phyloP scores from a whole-genome alignment of 1,140 invertebrate genomes.

The Lucilia cuprina region DNA sequence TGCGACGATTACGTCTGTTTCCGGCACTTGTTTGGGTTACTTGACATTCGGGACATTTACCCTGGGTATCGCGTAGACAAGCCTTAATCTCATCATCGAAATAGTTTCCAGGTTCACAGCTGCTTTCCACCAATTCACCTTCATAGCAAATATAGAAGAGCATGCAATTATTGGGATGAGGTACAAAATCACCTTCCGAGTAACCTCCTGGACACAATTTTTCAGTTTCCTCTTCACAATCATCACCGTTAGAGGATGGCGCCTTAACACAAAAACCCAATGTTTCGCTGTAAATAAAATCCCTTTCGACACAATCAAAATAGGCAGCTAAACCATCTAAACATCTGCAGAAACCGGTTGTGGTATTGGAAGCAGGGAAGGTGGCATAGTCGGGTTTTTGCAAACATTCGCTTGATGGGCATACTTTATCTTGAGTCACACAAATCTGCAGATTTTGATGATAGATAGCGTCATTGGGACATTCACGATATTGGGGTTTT shows the following conservation, averaged over 20 bases:
- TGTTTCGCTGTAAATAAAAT: background rate
- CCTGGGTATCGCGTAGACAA: constrained; percentile 17
- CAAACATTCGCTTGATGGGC: background rate
- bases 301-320: background rate
- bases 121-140: constrained; percentile 16
- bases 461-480: background rate
- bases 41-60: background rate
- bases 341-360: background rate
- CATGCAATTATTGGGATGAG: constrained; percentile 34
- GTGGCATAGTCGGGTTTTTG: background rate
- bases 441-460: background rate
- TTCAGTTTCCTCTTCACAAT: background rate
- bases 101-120: constrained; percentile 24
- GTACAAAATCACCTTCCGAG: constrained; percentile 31
- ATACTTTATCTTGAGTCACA: background rate
- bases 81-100: constrained; percentile 18
- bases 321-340: background rate
- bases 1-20: background rate
- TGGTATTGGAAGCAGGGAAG: background rate
- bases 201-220: constrained; percentile 36
- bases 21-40: background rate
- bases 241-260: background rate
- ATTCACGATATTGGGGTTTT: background rate
- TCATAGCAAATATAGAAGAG: constrained; percentile 38
- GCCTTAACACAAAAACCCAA: background rate